Conservation (phyloP, 2,797 vertebrate species). For the Pogonophryne albipinna region DNA sequence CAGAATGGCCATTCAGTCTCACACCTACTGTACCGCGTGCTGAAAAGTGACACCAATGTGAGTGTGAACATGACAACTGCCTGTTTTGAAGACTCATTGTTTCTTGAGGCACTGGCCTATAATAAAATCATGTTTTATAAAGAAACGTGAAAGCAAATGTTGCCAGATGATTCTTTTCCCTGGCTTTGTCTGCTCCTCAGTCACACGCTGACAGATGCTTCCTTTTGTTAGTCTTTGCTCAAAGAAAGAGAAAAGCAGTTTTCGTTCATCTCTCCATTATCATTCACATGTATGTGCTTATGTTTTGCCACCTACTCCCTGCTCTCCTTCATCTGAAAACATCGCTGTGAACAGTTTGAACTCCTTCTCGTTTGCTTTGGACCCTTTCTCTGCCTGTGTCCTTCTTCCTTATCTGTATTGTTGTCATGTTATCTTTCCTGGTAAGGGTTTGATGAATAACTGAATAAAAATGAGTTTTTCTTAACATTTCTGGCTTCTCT, state of each 20-base stretch:
- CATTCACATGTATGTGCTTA: slow-evolving; percentile 10
- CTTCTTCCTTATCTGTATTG: neutral
- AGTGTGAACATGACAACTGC: neutral
- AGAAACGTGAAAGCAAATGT: slow-evolving; percentile 15
- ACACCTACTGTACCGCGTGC: neutral
- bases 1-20: neutral
- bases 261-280: slow-evolving; percentile 20
- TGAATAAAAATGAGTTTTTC: slow-evolving; percentile 31
- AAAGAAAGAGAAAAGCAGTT: slow-evolving; percentile 25
- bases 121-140: neutral
- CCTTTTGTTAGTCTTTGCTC: slow-evolving; percentile 18
- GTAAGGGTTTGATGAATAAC: slow-evolving; percentile 26
- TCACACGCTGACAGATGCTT: slow-evolving; percentile 23
- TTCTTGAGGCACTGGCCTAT: neutral
- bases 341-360: neutral
- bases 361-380: neutral
- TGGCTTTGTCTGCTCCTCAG: slow-evolving; percentile 7
- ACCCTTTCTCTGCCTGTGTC: neutral
- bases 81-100: neutral
- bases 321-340: slow-evolving; percentile 30
- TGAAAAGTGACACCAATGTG: slow-evolving; percentile 30
- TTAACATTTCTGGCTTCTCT: slow-evolving; percentile 44
- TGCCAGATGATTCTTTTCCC: slow-evolving; percentile 15
- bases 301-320: neutral
- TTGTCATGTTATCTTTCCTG: neutral